Conservation (phyloP, 2,888 invertebrate genomes). For the Pycnomerus fuliginosus region DNA sequence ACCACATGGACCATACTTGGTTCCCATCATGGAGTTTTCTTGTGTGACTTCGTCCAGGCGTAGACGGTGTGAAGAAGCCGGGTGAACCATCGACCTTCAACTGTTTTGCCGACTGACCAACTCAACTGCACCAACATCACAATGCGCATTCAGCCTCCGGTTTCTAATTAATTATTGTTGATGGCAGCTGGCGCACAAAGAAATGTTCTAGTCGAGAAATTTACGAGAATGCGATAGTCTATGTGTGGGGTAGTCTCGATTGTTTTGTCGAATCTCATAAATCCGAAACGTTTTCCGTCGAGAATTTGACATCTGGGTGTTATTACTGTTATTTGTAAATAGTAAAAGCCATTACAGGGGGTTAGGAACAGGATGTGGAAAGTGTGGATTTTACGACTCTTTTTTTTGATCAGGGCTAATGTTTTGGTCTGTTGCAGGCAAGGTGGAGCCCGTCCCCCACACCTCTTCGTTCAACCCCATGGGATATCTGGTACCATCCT, state of each 20-base stretch:
- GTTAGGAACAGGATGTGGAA: too few relatives aligned
- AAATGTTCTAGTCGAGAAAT: constrained; percentile 8
- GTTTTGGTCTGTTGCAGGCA: constrained; percentile 62
- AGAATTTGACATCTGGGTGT: too few relatives aligned
- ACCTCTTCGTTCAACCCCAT: constrained; percentile 84
- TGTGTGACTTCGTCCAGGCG: too few relatives aligned
- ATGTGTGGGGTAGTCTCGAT: constrained; percentile 1
- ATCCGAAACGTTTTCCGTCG: too few relatives aligned
- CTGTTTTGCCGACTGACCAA: constrained; percentile 22
- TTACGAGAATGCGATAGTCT: constrained; percentile 9
- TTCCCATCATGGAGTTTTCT: too few relatives aligned
- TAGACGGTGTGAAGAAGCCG: constrained; percentile 1
- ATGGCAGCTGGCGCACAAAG: constrained; percentile 6
- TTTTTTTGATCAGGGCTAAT: too few relatives aligned
- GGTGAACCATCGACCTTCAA: constrained; percentile 21
- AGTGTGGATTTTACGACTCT: too few relatives aligned
- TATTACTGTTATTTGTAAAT: too few relatives aligned
- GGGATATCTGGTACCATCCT: constrained; percentile 90
- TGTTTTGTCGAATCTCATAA: too few relatives aligned
- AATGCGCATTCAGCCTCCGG: constrained; percentile 16
- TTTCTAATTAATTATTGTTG: constrained; percentile 20
- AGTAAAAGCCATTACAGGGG: too few relatives aligned
- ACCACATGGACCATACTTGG: too few relatives aligned
- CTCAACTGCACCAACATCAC: constrained; percentile 13
- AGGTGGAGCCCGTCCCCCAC: constrained; percentile 78